Conservation (phyloP, 2,797 vertebrate genomes). For the Acipenser ruthenus region DNA sequence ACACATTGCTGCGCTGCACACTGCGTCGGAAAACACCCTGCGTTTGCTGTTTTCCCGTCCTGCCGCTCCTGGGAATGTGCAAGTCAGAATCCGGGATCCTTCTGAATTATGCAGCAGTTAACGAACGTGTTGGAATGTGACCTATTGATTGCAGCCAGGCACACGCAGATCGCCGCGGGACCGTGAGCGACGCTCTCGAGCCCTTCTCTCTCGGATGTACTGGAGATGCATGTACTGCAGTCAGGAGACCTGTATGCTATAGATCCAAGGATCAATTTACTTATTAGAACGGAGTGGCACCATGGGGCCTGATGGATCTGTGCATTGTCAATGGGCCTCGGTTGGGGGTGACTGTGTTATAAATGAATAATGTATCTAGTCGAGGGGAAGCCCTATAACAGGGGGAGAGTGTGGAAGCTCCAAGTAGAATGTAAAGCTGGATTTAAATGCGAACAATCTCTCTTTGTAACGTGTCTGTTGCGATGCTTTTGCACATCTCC, state of each 20-base stretch:
- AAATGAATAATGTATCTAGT: no score
- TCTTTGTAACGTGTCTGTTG: no score
- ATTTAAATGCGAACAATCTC: no score
- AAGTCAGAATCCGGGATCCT: constrained; percentile 1
- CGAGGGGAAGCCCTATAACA: no score
- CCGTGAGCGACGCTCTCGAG: background rate
- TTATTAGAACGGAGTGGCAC: background rate
- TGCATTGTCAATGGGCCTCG: background rate
- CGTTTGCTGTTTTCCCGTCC: background rate
- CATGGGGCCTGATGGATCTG: background rate
- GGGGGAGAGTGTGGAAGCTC: no score
- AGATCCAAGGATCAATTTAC: background rate
- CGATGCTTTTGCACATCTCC: no score
- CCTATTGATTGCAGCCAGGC: constrained; percentile 1
- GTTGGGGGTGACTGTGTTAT: no score
- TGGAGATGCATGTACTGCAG: background rate
- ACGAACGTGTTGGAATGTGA: background rate
- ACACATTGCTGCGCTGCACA: background rate
- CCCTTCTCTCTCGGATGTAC: background rate
- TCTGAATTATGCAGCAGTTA: background rate
- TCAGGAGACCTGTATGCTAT: background rate
- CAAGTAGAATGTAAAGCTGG: no score
- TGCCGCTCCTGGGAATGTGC: background rate
- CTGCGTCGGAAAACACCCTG: background rate
- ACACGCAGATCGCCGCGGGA: background rate